A percentile compares a stretch with the other conserved stretches of the same genome.
Conservation (phyloP, 2,888 invertebrate species). For the Syritta pipiens region DNA sequence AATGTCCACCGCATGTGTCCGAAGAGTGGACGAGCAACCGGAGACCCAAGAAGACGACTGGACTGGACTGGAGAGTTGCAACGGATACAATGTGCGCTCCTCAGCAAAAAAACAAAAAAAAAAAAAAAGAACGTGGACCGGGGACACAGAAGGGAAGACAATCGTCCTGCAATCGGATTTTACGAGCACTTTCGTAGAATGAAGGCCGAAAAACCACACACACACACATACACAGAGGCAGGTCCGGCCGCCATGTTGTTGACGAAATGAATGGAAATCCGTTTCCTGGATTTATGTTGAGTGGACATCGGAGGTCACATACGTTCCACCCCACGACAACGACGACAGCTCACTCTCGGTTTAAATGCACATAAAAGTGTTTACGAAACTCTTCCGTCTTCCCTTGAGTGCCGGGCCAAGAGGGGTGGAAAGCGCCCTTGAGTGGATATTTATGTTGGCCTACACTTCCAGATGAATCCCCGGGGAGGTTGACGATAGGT, state of each 20-base stretch:
- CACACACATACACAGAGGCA: not conserved
- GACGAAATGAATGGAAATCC: constrained; percentile 67
- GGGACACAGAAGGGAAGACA: constrained; percentile 46
- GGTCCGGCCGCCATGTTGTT: constrained; percentile 47
- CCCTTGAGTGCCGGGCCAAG: no score
- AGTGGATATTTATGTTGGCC: constrained; percentile 63
- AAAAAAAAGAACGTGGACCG: no score
- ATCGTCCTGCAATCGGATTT: constrained; percentile 60
- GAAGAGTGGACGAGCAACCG: not conserved
- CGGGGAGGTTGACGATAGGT: constrained; percentile 32
- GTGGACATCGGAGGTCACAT: constrained; percentile 68
- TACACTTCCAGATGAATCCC: constrained; percentile 25
- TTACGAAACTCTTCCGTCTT: constrained; percentile 39
- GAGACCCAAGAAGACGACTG: constrained; percentile 25
- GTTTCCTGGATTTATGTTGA: constrained; percentile 66
- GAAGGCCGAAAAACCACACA: not conserved
- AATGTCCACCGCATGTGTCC: constrained; percentile 61
- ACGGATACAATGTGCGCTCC: constrained; percentile 14
- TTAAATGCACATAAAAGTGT: constrained; percentile 51
- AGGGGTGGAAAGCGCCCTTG: constrained; percentile 6
- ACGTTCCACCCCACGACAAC: constrained; percentile 13
- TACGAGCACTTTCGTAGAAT: constrained; percentile 59
- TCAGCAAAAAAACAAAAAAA: not conserved
- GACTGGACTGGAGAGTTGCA: not conserved
- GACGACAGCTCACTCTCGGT: constrained; percentile 17